phyloP scores from a whole-genome alignment of 1,140 invertebrate species.

The Reticulitermes speratus region DNA sequence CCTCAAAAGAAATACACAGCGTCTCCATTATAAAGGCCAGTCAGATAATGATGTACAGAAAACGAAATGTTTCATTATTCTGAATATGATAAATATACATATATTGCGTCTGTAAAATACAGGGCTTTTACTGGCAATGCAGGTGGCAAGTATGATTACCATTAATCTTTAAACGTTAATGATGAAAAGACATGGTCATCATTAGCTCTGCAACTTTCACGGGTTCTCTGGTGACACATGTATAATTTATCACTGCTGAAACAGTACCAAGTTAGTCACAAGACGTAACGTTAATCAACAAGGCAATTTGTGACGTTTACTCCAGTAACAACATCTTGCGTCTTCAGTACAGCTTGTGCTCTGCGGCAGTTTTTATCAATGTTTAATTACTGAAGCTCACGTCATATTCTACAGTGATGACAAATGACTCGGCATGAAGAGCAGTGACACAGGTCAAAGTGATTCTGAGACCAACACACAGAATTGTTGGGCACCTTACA shows the following conservation, averaged over 20 bases:
- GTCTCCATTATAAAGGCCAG: too few species aligned
- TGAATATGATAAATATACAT: too few species aligned
- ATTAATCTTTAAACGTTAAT: background rate
- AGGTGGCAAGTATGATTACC: background rate
- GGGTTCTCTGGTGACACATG: background rate
- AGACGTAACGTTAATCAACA: background rate
- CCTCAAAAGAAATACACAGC: too few species aligned
- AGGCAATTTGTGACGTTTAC: background rate
- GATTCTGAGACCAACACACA: too few species aligned
- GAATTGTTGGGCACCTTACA: too few species aligned
- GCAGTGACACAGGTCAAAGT: too few species aligned
- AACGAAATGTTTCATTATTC: too few species aligned
- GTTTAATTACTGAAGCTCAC: background rate
- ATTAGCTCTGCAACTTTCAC: background rate
- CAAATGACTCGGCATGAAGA: too few species aligned
- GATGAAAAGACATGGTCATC: background rate
- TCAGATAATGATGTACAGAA: too few species aligned
- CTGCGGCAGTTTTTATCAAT: background rate
- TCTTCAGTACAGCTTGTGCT: background rate
- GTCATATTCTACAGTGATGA: background rate
- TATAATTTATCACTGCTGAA: background rate
- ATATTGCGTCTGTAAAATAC: too few species aligned
- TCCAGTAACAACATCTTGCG: background rate
- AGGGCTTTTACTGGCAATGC: too few species aligned
- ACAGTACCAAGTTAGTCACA: background rate